phyloP scores from a whole-genome alignment of 2,797 vertebrate species.

The Lepilemur ruficaudatus region DNA sequence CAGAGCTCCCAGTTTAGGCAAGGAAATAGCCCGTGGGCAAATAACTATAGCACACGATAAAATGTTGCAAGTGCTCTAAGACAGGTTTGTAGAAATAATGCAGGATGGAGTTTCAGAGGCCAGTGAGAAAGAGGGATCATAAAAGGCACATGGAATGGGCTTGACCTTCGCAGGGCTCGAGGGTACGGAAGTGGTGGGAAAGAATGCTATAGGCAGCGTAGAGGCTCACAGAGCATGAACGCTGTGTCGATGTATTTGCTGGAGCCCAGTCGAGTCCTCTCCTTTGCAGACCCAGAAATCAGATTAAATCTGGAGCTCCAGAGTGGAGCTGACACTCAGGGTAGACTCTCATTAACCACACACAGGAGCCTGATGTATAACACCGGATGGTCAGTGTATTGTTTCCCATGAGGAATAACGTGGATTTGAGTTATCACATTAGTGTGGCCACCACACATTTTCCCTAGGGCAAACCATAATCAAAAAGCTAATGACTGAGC shows the following conservation, averaged over 20 bases:
- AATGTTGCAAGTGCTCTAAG: background rate
- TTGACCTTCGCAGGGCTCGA: background rate
- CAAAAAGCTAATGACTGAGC: background rate
- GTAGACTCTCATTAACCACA: background rate
- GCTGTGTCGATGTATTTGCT: background rate
- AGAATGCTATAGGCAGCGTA: background rate
- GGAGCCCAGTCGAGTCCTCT: background rate
- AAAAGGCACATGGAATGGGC: background rate
- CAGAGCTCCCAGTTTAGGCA: background rate
- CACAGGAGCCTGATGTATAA: background rate
- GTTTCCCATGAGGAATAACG: background rate
- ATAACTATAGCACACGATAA: background rate
- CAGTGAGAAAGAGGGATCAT: background rate
- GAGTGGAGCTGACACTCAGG: background rate
- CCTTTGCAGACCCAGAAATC: background rate
- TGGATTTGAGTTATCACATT: background rate
- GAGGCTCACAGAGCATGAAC: background rate
- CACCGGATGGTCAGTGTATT: background rate
- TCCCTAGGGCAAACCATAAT: background rate
- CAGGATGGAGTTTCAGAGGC: background rate
- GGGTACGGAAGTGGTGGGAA: background rate
- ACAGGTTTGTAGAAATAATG: background rate
- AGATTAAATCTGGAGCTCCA: background rate
- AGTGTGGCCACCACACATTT: background rate
- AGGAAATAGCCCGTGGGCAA: background rate